Conservation (phyloP, 2,797 vertebrate species). For the Microcaecilia unicolor region DNA sequence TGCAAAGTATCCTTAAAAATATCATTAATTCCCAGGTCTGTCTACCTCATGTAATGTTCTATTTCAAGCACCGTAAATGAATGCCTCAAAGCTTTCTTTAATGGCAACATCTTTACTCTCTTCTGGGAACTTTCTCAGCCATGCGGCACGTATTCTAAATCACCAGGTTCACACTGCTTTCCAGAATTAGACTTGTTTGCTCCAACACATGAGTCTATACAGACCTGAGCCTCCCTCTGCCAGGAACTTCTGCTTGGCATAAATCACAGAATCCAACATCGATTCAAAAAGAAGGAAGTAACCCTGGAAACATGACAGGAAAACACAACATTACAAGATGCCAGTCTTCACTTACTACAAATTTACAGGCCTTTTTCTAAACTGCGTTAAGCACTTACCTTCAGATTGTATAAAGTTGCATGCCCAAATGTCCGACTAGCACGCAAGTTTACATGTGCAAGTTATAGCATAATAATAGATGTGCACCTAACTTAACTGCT, state of each 20-base stretch:
- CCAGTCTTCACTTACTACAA: too few relatives aligned
- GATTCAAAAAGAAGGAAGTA: constrained; percentile 96
- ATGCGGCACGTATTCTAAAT: constrained; percentile 38
- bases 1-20: constrained; percentile 23
- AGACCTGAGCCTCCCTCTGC: constrained; percentile 77
- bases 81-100: constrained; percentile 39
- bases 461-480: too few relatives aligned
- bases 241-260: constrained; percentile 81
- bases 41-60: constrained; percentile 12
- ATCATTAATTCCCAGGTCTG: constrained; percentile 22
- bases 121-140: constrained; percentile 39
- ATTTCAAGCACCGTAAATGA: constrained; percentile 31
- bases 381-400: too few relatives aligned
- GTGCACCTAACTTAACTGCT: too few relatives aligned
- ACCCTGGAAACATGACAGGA: constrained; percentile 56
- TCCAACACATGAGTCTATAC: constrained; percentile 35
- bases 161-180: constrained; percentile 24
- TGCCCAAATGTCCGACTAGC: too few relatives aligned
- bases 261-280: constrained; percentile 93
- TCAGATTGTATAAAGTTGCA: too few relatives aligned
- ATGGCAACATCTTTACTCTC: constrained; percentile 50
- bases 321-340: too few relatives aligned
- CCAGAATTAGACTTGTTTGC: constrained; percentile 33
- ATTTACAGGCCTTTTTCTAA: too few relatives aligned
- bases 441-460: too few relatives aligned